Evolutionary conservation across 2,113 vertebrate genomes (phyloP).

Genomic region (Pipa parva): DNA sequence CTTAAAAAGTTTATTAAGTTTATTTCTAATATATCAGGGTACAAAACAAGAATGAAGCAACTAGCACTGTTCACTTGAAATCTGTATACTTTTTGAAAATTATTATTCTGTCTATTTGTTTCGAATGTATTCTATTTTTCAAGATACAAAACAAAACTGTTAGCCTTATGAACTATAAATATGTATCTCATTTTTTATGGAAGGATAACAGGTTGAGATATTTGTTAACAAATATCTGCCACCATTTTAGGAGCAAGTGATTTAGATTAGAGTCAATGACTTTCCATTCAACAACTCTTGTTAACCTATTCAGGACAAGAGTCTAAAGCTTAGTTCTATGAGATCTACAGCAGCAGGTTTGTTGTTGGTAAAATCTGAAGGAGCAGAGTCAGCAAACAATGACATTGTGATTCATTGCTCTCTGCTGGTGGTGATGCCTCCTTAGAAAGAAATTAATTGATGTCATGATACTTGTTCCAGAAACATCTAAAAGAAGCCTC

Average conservation of each 20-base stretch:
- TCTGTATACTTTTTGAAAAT: too few relatives aligned
- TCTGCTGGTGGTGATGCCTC: constrained; percentile 41
- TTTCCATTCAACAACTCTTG: not conserved
- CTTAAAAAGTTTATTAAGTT: too few relatives aligned
- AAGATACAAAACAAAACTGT: too few relatives aligned
- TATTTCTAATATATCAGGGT: too few relatives aligned
- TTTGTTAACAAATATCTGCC: not conserved
- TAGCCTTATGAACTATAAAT: too few relatives aligned
- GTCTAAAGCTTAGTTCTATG: not conserved
- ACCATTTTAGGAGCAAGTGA: not conserved
- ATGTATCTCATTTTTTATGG: too few relatives aligned
- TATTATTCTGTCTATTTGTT: too few relatives aligned
- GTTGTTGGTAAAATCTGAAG: constrained; percentile 27
- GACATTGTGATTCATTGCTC: constrained; percentile 43
- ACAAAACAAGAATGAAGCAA: too few relatives aligned
- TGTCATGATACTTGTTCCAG: constrained; percentile 33
- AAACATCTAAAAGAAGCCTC: constrained; percentile 15
- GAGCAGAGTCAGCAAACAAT: constrained; percentile 40
- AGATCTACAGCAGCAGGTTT: not conserved
- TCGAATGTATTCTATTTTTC: too few relatives aligned
- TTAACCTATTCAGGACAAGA: not conserved
- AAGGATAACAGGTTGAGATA: too few relatives aligned
- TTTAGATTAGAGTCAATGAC: too few relatives aligned
- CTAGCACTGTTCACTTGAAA: too few relatives aligned
- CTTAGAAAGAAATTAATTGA: constrained; percentile 42